These are phyloP conservation scores for Loris lydekkerianus DNA, from an alignment of 2,797 vertebrate species.

Conservation along the genomic window DNA sequence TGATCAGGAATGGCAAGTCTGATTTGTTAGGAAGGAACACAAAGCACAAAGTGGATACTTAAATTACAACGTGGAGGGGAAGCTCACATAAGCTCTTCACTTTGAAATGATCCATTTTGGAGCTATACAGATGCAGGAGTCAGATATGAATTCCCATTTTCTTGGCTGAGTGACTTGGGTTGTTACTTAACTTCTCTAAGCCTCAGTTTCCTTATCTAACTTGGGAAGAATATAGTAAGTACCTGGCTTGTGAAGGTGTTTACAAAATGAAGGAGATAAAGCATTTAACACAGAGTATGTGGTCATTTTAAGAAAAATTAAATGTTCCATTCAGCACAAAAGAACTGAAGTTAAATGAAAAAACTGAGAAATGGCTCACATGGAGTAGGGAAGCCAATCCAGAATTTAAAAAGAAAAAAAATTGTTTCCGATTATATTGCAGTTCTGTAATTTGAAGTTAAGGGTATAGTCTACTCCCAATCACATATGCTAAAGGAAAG, in stretches of 20 bases:
- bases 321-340: slow-evolving; percentile 9
- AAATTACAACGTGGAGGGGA: not conserved
- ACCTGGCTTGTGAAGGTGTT: slow-evolving; percentile 1
- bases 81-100: not conserved
- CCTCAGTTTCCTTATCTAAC: slow-evolving; percentile 71
- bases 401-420: not conserved
- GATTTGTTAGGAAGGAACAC: slow-evolving; percentile 6
- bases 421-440: not conserved
- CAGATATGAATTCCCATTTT: slow-evolving; percentile 58
- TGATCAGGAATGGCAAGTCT: slow-evolving; percentile 17
- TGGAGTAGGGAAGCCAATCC: not conserved
- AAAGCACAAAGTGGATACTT: slow-evolving; percentile 5
- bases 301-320: slow-evolving; percentile 59
- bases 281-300: slow-evolving; percentile 10
- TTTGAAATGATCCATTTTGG: slow-evolving; percentile 52
- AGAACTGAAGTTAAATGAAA: slow-evolving; percentile 29
- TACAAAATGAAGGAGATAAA: slow-evolving; percentile 66
- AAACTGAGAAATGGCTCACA: not conserved
- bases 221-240: slow-evolving; percentile 48
- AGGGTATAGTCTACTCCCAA: not conserved
- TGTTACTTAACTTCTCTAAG: slow-evolving; percentile 56
- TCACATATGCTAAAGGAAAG: not conserved
- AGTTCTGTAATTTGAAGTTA: slow-evolving; percentile 16
- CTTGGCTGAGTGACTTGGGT: slow-evolving; percentile 48
- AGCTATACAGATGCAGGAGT: not conserved